A percentile compares a stretch with the other conserved stretches of the same genome.
These are phyloP conservation scores for Strigamia maritima DNA, from an alignment of 2,888 invertebrate species.

Conservation along the genomic window DNA sequence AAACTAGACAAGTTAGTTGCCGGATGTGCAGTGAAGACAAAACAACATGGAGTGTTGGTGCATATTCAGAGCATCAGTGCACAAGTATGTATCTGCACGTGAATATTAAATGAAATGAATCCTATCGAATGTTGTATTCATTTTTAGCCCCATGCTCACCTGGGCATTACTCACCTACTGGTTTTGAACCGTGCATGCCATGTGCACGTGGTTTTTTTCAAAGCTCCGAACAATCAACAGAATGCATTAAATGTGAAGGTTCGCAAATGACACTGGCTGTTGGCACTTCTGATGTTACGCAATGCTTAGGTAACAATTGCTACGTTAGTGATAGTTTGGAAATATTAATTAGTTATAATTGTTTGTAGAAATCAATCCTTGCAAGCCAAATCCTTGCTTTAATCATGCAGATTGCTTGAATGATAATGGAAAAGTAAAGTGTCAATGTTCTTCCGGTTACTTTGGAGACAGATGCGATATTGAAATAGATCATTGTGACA, in stretches of 20 bases:
- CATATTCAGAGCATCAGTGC: conserved; percentile 37
- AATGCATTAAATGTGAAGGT: conserved; percentile 50
- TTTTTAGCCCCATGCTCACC: conserved; percentile 53
- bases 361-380: conserved; percentile 37
- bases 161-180: conserved; percentile 53
- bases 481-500: conserved; percentile 36
- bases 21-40: conserved; percentile 51
- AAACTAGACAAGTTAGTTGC: conserved; percentile 51
- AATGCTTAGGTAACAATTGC: conserved; percentile 60
- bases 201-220: conserved; percentile 53
- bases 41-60: conserved; percentile 36
- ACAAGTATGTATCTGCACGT: background rate
- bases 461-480: conserved; percentile 47
- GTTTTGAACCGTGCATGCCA: conserved; percentile 54
- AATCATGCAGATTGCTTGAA: conserved; percentile 12
- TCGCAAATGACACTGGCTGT: conserved; percentile 51
- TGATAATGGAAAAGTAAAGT: conserved; percentile 38
- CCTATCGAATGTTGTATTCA: background rate
- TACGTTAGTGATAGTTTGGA: background rate
- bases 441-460: conserved; percentile 47
- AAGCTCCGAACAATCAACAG: conserved; percentile 50
- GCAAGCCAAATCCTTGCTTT: conserved; percentile 5
- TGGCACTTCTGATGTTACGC: conserved; percentile 51
- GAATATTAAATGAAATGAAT: background rate
- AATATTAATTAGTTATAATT: conserved; percentile 38